Evolutionary conservation across 2,797 vertebrate species (phyloP).

Genomic region (Philypnodon macrostomus): DNA sequence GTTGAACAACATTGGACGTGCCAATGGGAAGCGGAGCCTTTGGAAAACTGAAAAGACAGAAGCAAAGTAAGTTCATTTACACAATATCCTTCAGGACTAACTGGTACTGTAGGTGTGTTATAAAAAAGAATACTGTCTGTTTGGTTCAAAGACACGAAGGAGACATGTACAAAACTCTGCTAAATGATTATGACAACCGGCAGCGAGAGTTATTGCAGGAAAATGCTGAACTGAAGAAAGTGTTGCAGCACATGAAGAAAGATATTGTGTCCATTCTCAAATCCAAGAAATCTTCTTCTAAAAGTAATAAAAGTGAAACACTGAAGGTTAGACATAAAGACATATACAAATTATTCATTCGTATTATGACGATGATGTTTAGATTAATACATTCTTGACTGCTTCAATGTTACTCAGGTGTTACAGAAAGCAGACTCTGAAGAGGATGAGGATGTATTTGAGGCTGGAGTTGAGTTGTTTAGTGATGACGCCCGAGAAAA

Average conservation of each 20-base stretch:
- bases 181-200: constrained; percentile 87
- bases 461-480: constrained; percentile 83
- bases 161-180: constrained; percentile 91
- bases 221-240: constrained; percentile 91
- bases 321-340: constrained; percentile 76
- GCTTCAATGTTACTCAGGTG: neutral
- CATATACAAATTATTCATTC: too few species aligned
- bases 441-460: constrained; percentile 83
- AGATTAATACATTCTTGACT: too few species aligned
- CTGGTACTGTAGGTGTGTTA: too few species aligned
- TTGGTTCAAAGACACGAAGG: constrained; percentile 83
- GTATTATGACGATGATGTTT: too few species aligned
- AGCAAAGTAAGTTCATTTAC: constrained; percentile 77
- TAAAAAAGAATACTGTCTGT: constrained; percentile 9
- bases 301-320: constrained; percentile 75
- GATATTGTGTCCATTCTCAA: constrained; percentile 90
- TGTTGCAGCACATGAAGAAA: constrained; percentile 96
- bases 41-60: constrained; percentile 96
- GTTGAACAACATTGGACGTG: constrained; percentile 90
- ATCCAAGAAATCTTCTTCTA: constrained; percentile 77
- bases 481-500: constrained; percentile 89
- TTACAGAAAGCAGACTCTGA: constrained; percentile 71
- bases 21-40: constrained; percentile 89
- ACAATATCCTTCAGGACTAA: neutral
- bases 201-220: constrained; percentile 89